Evolutionary conservation across 2,888 invertebrate species (phyloP).

Genomic region (Endomychus coccineus): DNA sequence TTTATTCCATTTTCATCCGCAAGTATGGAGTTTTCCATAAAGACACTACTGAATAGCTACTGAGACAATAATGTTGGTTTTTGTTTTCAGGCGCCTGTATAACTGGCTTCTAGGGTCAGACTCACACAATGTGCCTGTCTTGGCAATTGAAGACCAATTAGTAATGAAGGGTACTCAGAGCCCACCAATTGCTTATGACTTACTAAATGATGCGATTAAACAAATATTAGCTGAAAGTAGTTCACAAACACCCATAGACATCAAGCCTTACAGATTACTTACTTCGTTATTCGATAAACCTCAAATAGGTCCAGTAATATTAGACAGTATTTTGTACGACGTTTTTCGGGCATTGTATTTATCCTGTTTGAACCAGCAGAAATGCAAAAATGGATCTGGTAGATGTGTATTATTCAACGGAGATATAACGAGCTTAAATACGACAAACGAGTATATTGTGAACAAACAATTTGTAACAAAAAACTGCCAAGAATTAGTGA

Average conservation of each 20-base stretch:
- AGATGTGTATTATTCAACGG: slow-evolving; percentile 42
- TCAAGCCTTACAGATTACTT: slow-evolving; percentile 69
- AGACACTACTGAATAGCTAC: too few species aligned
- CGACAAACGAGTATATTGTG: slow-evolving; percentile 29
- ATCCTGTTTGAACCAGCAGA: slow-evolving; percentile 46
- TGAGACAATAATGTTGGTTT: too few species aligned
- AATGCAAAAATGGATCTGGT: slow-evolving; percentile 33
- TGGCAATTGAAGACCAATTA: slow-evolving; percentile 28
- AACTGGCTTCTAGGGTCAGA: slow-evolving; percentile 77
- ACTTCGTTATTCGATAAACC: slow-evolving; percentile 80
- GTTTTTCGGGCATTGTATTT: slow-evolving; percentile 61
- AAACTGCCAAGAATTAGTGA: slow-evolving; percentile 61
- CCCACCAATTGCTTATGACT: slow-evolving; percentile 48
- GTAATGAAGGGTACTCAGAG: slow-evolving; percentile 18
- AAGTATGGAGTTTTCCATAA: too few species aligned
- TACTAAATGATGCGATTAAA: slow-evolving; percentile 58
- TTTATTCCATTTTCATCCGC: too few species aligned
- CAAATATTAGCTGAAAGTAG: slow-evolving; percentile 52
- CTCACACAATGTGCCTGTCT: slow-evolving; percentile 44
- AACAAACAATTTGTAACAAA: slow-evolving; percentile 40
- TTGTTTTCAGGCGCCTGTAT: slow-evolving; percentile 58
- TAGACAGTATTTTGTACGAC: slow-evolving; percentile 70
- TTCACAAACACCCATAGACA: slow-evolving; percentile 48
- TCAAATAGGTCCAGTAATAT: slow-evolving; percentile 72
- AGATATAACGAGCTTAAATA: slow-evolving; percentile 38